Base-by-base conservation (phyloP, 2,113 vertebrate genomes). In the Alces alces region DNA sequence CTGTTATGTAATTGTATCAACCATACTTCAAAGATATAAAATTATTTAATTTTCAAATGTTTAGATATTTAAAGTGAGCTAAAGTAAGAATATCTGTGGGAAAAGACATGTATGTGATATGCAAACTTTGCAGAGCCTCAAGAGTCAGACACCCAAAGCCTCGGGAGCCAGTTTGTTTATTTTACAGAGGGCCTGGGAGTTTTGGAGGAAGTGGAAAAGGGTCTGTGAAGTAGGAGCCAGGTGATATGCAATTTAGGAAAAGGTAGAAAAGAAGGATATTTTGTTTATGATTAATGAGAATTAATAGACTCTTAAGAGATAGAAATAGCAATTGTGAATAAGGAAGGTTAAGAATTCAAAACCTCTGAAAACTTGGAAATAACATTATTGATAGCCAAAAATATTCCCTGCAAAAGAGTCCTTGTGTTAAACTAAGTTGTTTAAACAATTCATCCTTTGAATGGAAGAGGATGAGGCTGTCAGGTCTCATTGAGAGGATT, bases 281-380 rank as follows among this genome's bases (percentile, higher is more conserved):
- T 90, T 86, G 55, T 73, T 89, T 84, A 52, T 90, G 83, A 45
- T 86, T n/a, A 91, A 80, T 3, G 58, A 85, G 30, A 76, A 45
- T 28, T 8, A 57, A 5, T 70, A 7, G 8, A 14, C 15, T 78
- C 27, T 50, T 64, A 64, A 25, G 23, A 57, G 17, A n/a, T 45
- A 91, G 17, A 78, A 66, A 33, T 60, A 70, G 8, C 33, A 25
- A 1, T 30, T 82, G 28, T 57, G 70, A 87, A 85, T 50, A 54
- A 73, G 39, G 25, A 90, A 91, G 9, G 3, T 73, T 43, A 66
- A 61, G 7, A 43, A 73, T 79, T 70, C 8, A 90, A 86, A 89
- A 84, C 52, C 14, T 79, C 57, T 64, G 27, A 47, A 39, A 89
- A 87, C 73, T 84, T 52, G 27, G 39, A 86, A 64, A 95, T 50